Percentiles rank a stretch among this genome's conserved stretches.
Conservation (phyloP, 2,888 invertebrate genomes). For the Dynastes tityus region DNA sequence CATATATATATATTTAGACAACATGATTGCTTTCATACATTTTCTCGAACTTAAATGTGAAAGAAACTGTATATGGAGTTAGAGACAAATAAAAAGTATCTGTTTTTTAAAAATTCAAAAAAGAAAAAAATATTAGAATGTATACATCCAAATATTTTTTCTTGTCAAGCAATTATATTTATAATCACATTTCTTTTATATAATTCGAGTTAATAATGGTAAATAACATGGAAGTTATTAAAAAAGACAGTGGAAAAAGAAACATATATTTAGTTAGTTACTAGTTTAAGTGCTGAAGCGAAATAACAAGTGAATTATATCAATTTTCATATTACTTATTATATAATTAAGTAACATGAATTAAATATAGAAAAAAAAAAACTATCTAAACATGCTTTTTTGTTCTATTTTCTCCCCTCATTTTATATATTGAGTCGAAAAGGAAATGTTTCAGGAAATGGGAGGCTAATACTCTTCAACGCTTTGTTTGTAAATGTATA, state of each 20-base stretch:
- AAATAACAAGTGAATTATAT: constrained; percentile 16
- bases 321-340: not conserved
- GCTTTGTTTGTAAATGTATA: not conserved
- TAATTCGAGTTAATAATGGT: constrained; percentile 10
- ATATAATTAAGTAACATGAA: no score
- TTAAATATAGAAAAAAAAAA: no score
- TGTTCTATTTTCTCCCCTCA: not conserved
- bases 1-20: not conserved
- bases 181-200: constrained; percentile 2
- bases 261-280: constrained; percentile 9
- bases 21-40: constrained; percentile 6
- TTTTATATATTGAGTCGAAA: constrained; percentile 14
- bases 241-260: not conserved
- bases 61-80: constrained; percentile 39
- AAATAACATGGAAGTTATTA: not conserved
- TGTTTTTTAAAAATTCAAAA: no score
- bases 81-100: constrained; percentile 16
- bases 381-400: not conserved
- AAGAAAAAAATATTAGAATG: not conserved
- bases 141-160: not conserved
- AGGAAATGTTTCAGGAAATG: not conserved
- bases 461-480: not conserved
- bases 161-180: not conserved
- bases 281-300: constrained; percentile 1
- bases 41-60: constrained; percentile 14